Evolutionary conservation across 2,888 invertebrate genomes (phyloP).

Genomic region (Cynaeus angustus): DNA sequence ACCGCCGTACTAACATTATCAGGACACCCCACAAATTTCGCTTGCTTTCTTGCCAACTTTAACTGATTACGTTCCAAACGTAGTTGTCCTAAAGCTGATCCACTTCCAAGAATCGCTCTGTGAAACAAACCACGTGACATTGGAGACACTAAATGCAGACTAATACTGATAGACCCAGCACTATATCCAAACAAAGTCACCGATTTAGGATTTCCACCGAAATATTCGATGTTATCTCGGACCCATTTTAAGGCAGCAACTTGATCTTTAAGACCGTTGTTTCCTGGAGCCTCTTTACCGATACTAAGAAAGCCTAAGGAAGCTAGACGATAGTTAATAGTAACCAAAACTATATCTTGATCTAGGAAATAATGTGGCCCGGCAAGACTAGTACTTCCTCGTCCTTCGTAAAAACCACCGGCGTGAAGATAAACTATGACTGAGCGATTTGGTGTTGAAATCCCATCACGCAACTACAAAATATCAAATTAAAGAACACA

Average conservation of each 20-base stretch:
- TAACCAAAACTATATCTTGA: conserved; percentile 78
- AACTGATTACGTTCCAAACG: conserved; percentile 74
- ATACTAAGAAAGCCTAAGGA: conserved; percentile 74
- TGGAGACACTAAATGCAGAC: conserved; percentile 77
- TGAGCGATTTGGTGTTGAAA: too few relatives aligned
- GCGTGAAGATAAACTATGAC: too few relatives aligned
- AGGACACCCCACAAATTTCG: conserved; percentile 74
- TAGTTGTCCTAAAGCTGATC: conserved; percentile 75
- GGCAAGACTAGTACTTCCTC: too few relatives aligned
- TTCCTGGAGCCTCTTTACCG: conserved; percentile 79
- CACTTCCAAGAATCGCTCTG: conserved; percentile 81
- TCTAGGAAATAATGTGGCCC: conserved; percentile 80
- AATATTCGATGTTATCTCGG: conserved; percentile 77
- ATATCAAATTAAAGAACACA: too few relatives aligned
- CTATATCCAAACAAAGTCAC: conserved; percentile 80
- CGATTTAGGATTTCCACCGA: conserved; percentile 79
- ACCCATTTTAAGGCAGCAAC: conserved; percentile 80
- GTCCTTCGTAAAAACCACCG: too few relatives aligned
- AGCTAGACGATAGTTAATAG: conserved; percentile 79
- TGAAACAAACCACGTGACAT: conserved; percentile 82
- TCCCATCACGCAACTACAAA: too few relatives aligned
- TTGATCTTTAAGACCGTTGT: conserved; percentile 83
- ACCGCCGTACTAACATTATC: conserved; percentile 70
- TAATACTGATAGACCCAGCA: conserved; percentile 70
- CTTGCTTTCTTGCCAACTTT: conserved; percentile 77